Evolutionary conservation across 2,113 vertebrate genomes (phyloP).

Genomic region (Psilopogon haemacephalus): DNA sequence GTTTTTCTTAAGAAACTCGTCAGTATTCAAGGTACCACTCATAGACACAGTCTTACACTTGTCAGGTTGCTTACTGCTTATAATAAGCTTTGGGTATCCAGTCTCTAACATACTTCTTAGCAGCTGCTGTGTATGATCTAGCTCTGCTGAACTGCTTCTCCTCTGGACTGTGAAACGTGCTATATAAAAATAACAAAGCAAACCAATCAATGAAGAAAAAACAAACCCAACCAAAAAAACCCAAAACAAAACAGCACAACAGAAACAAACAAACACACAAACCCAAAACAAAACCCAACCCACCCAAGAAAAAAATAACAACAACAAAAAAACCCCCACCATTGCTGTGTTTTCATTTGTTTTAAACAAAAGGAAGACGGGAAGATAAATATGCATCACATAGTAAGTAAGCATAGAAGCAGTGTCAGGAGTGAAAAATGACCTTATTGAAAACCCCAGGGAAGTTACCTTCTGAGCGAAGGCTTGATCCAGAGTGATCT

Average conservation of each 20-base stretch:
- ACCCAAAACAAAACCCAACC: no score
- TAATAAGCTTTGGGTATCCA: neutral
- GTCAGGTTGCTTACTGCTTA: neutral
- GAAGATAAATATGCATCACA: neutral
- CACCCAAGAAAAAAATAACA: no score
- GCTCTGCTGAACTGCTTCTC: neutral
- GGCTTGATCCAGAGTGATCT: neutral
- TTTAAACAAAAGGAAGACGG: neutral
- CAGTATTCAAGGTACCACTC: neutral
- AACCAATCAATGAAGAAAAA: neutral
- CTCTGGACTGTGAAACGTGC: neutral
- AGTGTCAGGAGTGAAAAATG: constrained; percentile 7
- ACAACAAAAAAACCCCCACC: neutral
- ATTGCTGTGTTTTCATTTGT: neutral
- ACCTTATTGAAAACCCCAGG: neutral
- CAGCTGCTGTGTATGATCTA: neutral
- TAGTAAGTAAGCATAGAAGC: neutral
- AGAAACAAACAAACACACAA: no score
- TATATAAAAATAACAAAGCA: neutral
- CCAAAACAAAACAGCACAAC: no score
- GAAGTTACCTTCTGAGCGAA: constrained; percentile 4
- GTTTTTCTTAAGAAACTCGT: neutral
- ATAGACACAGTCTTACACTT: neutral
- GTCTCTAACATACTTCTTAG: neutral
- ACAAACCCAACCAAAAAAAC: no score